Conservation (phyloP, 2,113 vertebrate genomes). For the Aptenodytes patagonicus region DNA sequence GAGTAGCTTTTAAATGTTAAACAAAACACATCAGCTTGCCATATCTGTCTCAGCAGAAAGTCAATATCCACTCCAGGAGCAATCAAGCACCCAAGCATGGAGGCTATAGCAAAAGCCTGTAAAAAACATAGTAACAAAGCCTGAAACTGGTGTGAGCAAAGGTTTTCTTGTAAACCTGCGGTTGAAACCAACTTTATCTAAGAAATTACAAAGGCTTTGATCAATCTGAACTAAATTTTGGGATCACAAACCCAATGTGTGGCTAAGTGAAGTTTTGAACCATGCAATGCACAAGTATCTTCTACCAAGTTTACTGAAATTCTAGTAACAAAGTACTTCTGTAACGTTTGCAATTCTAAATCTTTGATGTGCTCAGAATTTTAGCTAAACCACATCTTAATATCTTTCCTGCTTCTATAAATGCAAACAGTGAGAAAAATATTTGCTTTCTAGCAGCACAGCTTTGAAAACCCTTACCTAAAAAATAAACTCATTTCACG, state of each 20-base stretch:
- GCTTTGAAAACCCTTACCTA: not conserved
- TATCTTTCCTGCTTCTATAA: not conserved
- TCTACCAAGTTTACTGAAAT: not conserved
- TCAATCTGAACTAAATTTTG: not conserved
- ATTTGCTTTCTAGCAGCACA: not conserved
- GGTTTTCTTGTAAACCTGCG: not conserved
- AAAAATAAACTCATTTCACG: not conserved
- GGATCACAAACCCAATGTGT: not conserved
- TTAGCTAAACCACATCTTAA: not conserved
- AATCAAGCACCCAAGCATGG: constrained; percentile 7
- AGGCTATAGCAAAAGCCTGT: not conserved
- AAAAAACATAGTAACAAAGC: not conserved
- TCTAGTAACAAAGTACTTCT: not conserved
- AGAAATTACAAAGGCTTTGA: not conserved
- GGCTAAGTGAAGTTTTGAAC: not conserved
- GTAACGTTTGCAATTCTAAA: not conserved
- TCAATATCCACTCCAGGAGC: constrained; percentile 20
- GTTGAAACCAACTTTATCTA: not conserved
- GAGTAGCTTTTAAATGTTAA: constrained; percentile 13
- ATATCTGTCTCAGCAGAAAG: not conserved
- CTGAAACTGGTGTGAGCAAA: not conserved
- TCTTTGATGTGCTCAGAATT: not conserved
- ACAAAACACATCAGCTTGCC: not conserved
- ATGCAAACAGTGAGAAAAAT: not conserved
- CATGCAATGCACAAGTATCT: rapidly evolving